These are phyloP conservation scores for Psilanteris sp. DNA, from an alignment of 1,140 invertebrate species.

Conservation along the genomic window DNA sequence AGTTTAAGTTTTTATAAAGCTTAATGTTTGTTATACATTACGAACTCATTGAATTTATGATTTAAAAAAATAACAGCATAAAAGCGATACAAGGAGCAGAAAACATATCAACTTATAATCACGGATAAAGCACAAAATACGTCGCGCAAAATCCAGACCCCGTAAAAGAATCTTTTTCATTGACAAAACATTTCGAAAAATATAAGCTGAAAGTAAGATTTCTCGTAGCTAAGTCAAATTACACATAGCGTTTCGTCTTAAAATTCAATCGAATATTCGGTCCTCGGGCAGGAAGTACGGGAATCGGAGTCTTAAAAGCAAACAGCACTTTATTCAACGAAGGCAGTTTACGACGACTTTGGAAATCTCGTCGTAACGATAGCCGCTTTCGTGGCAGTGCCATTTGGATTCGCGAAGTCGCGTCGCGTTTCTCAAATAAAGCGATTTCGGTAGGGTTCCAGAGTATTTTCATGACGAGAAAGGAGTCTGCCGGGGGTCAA, in stretches of 20 bases:
- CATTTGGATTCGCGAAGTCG: slow-evolving; percentile 57
- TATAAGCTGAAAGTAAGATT: slow-evolving; percentile 24
- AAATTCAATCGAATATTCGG: slow-evolving; percentile 55
- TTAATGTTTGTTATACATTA: too few relatives aligned
- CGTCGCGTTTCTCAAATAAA: slow-evolving; percentile 58
- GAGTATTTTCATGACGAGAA: slow-evolving; percentile 53
- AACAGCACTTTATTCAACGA: slow-evolving; percentile 60
- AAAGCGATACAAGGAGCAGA: too few relatives aligned
- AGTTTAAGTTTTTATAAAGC: too few relatives aligned
- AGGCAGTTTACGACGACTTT: slow-evolving; percentile 59
- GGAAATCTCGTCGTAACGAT: slow-evolving; percentile 56
- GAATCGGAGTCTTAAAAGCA: slow-evolving; percentile 58
- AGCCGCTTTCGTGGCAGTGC: slow-evolving; percentile 52
- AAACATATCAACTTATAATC: too few relatives aligned
- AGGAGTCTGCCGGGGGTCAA: slow-evolving; percentile 1
- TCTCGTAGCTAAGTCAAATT: slow-evolving; percentile 47
- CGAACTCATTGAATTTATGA: too few relatives aligned
- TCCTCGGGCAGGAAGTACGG: slow-evolving; percentile 25
- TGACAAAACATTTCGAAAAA: slow-evolving; percentile 15
- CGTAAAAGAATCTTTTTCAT: slow-evolving; percentile 7
- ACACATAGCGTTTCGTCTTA: slow-evolving; percentile 45
- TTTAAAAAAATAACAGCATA: too few relatives aligned
- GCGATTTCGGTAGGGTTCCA: slow-evolving; percentile 47
- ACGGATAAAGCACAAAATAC: too few relatives aligned
- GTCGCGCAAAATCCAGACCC: too few relatives aligned